Evolutionary conservation across 2,888 invertebrate genomes (phyloP), one percentile per base, ranked within the genome.

Genomic region (Caenorhabditis japonica): DNA sequence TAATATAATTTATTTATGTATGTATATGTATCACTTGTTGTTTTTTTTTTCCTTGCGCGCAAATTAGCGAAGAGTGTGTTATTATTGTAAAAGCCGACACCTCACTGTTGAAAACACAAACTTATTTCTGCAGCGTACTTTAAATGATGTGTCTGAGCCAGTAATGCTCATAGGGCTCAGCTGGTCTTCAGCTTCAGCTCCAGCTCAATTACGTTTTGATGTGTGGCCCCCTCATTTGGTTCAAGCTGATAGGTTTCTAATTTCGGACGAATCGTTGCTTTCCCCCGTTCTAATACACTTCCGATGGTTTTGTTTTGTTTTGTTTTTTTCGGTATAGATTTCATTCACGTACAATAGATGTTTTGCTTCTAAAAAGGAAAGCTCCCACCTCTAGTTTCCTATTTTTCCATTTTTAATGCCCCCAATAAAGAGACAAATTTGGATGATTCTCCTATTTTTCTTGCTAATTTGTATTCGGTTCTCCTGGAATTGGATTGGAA

Each of bases 191-290:
- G 33, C 17, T 52, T 60, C 39, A 39, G 33, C 17, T 52, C 69
- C 59, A 53, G 47, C 47, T 56, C 70, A 70, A 70, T 70, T 70
- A 70, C 70, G 61, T 70, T 70, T 70, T 70, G 70, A 70, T 70
- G 70, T 70, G 70, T 70, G 70, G 70, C 61, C 70, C 70, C 27
- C 59, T 58, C 52, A 34, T 49, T 43, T 56, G 44, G 53, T 60
- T 60, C 47, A 10, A n/a, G 55, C 55, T 64, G 64, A 56, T 56
- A 60, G 53, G 33, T 69, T 69, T 69, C 69, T 53, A 59, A 58
- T 68, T 59, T 59, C 34, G 53, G 59, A 39, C 47, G 49, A 33
- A 66, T 56, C 64, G 62, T 62, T 62, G 41, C 47, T 56, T n/a
- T n/a, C n/a, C 5, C 10, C 47, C 66, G 66, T 66, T 66, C 66